phyloP scores from a whole-genome alignment of 2,113 vertebrate species.

The Ploceus nigricollis region DNA sequence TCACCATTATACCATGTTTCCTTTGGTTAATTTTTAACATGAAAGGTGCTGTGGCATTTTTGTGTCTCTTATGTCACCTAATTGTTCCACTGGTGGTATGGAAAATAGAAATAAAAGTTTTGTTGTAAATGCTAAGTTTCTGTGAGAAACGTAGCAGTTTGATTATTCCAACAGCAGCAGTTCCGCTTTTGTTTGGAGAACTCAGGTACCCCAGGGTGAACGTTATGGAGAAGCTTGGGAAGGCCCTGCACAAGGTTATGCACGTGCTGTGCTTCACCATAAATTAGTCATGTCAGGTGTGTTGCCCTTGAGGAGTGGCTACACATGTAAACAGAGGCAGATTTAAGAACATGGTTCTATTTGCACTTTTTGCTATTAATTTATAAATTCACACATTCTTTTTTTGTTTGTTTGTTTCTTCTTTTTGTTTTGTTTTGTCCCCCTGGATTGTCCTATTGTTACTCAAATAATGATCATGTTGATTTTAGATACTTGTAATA shows the following conservation, averaged over 20 bases:
- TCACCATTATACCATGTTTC: neutral
- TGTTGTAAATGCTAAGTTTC: neutral
- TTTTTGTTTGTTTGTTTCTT: neutral
- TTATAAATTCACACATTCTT: neutral
- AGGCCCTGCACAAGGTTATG: slow-evolving; percentile 2
- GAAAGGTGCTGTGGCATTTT: neutral
- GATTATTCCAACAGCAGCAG: neutral
- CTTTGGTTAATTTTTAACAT: neutral
- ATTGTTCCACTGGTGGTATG: neutral
- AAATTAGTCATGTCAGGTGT: slow-evolving; percentile 18
- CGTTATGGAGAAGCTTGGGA: neutral
- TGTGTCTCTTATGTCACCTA: neutral
- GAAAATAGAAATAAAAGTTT: neutral
- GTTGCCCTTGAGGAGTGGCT: slow-evolving; percentile 10
- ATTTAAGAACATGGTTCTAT: neutral
- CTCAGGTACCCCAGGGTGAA: neutral
- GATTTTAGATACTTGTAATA: neutral
- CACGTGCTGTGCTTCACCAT: neutral
- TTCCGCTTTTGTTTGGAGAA: neutral
- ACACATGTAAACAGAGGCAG: neutral
- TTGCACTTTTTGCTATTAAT: neutral
- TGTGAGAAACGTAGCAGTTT: neutral
- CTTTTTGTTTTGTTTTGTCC: neutral
- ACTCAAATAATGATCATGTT: neutral
- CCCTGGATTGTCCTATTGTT: neutral